Conservation (phyloP, 2,113 vertebrate species). For the Irena cyanogastra region DNA sequence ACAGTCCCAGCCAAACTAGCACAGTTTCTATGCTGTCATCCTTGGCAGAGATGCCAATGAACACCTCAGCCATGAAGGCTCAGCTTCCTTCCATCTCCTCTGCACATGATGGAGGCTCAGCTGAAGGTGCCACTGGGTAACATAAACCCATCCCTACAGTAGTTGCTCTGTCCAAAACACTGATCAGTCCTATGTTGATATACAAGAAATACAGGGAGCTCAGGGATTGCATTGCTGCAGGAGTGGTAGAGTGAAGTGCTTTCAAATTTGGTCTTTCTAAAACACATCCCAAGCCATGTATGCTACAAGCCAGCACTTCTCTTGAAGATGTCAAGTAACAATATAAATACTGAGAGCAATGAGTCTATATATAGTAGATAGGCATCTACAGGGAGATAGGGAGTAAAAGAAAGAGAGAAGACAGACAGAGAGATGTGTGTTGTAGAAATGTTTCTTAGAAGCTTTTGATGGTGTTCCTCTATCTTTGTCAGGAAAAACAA, state of each 20-base stretch:
- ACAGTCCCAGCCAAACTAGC: not conserved
- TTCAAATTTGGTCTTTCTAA: not conserved
- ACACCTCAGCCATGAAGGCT: not conserved
- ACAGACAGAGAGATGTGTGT: not conserved
- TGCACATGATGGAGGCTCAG: not conserved
- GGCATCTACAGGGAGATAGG: not conserved
- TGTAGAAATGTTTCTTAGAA: constrained; percentile 29
- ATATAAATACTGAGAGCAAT: not conserved
- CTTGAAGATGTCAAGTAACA: not conserved
- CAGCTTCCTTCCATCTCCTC: not conserved
- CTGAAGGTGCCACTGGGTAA: not conserved
- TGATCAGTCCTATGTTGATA: too few relatives aligned
- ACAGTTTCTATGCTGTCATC: not conserved
- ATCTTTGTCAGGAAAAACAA: constrained; percentile 25
- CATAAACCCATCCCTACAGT: not conserved
- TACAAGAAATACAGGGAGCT: too few relatives aligned
- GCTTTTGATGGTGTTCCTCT: not conserved
- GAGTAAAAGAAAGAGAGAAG: not conserved
- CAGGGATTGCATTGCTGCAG: not conserved
- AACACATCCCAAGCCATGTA: not conserved
- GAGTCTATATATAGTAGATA: constrained; percentile 18
- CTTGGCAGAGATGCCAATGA: not conserved
- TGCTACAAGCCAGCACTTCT: not conserved
- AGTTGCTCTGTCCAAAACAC: not conserved
- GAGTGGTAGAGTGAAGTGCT: not conserved